phyloP scores from a whole-genome alignment of 2,888 invertebrate species.

The Aphrophora alni region DNA sequence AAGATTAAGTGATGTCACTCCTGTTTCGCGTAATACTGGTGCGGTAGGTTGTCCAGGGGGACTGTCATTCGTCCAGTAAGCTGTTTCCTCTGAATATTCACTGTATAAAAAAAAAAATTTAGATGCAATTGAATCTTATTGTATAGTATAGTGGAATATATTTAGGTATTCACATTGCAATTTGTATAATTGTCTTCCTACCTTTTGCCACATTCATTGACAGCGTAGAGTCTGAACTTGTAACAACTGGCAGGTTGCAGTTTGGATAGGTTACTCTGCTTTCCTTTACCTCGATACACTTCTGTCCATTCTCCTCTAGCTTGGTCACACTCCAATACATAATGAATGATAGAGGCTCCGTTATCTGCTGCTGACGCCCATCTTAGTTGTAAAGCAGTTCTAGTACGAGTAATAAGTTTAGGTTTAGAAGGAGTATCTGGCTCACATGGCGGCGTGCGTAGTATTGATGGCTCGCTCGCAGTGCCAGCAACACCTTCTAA shows the following conservation, averaged over 20 bases:
- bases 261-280: slow-evolving; percentile 77
- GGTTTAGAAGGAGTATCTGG: slow-evolving; percentile 77
- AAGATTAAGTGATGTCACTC: slow-evolving; percentile 69
- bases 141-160: too few species aligned
- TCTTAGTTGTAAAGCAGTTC: slow-evolving; percentile 72
- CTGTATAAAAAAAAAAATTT: slow-evolving; percentile 57
- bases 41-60: slow-evolving; percentile 80
- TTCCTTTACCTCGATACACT: slow-evolving; percentile 73
- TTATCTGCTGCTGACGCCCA: slow-evolving; percentile 79
- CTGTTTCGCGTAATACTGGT: slow-evolving; percentile 71
- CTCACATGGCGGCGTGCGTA: slow-evolving; percentile 81
- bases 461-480: slow-evolving; percentile 78
- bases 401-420: slow-evolving; percentile 73
- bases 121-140: too few species aligned
- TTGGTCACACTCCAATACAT: slow-evolving; percentile 75
- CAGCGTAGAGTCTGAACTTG: slow-evolving; percentile 81
- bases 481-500: slow-evolving; percentile 76
- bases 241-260: slow-evolving; percentile 81
- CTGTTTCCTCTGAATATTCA: slow-evolving; percentile 71
- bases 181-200: too few species aligned
- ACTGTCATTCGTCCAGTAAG: slow-evolving; percentile 77
- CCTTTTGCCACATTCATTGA: slow-evolving; percentile 79
- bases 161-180: too few species aligned
- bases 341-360: slow-evolving; percentile 78
- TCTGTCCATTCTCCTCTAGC: slow-evolving; percentile 73